Evolutionary conservation across 2,888 invertebrate species (phyloP).

Genomic region (Portevinia maculata): DNA sequence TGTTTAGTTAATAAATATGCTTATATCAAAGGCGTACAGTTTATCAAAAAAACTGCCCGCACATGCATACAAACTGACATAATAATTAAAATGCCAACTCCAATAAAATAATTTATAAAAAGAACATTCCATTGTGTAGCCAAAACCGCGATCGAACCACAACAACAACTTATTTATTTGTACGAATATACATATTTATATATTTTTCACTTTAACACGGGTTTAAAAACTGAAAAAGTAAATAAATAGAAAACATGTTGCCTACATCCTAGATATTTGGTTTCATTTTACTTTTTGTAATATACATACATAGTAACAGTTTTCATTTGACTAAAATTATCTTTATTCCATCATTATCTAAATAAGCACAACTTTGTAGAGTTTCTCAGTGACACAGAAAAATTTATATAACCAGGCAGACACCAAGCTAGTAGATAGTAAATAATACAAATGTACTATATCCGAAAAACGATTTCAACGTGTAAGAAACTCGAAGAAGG

Average conservation of each 20-base stretch:
- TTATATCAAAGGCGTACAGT: too few relatives aligned
- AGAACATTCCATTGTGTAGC: slow-evolving; percentile 51
- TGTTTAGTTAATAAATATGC: too few relatives aligned
- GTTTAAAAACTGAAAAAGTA: slow-evolving; percentile 68
- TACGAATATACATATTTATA: slow-evolving; percentile 34
- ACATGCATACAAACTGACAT: background rate
- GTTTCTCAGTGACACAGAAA: slow-evolving; percentile 23
- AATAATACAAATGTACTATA: too few relatives aligned
- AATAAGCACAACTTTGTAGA: slow-evolving; percentile 29
- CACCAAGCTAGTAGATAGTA: too few relatives aligned
- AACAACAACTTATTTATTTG: slow-evolving; percentile 49
- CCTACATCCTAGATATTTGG: slow-evolving; percentile 45
- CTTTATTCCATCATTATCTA: background rate
- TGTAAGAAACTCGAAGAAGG: too few relatives aligned
- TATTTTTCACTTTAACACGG: slow-evolving; percentile 30
- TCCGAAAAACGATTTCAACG: too few relatives aligned
- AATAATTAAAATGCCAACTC: background rate
- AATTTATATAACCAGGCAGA: too few relatives aligned
- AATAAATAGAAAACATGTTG: slow-evolving; percentile 52
- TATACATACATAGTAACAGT: background rate
- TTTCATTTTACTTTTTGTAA: slow-evolving; percentile 38
- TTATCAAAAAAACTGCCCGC: too few relatives aligned
- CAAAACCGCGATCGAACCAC: slow-evolving; percentile 38
- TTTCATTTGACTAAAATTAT: slow-evolving; percentile 16
- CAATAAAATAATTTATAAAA: slow-evolving; percentile 5